These are phyloP conservation scores for Anthopleura xanthogrammica DNA, from an alignment of 92 coral and sea anemone species.

Conservation along the genomic window DNA sequence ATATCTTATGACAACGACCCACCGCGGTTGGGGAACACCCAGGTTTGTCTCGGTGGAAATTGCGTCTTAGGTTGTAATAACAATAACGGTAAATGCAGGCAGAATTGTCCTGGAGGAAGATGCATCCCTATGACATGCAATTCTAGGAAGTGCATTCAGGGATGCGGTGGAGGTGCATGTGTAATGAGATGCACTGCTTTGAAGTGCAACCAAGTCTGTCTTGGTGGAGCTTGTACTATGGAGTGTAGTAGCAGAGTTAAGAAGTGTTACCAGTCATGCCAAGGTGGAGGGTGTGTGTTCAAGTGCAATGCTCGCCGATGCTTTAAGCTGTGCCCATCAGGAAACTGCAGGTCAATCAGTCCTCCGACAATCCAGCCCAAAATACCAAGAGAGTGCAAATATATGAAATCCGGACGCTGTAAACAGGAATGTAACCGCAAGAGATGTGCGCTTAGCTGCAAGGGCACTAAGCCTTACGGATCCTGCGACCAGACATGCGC, in stretches of 20 bases:
- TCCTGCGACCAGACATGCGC: conserved; percentile 56
- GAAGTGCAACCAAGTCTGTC: conserved; percentile 59
- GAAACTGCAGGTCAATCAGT: conserved; percentile 33
- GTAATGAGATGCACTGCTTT: conserved; percentile 43
- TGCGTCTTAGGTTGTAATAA: conserved; percentile 29
- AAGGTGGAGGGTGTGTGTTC: conserved; percentile 37
- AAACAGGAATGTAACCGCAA: conserved; percentile 27
- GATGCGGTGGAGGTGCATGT: conserved; percentile 61
- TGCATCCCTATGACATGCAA: conserved; percentile 43
- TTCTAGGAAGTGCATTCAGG: conserved; percentile 53
- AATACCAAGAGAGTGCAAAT: conserved; percentile 35
- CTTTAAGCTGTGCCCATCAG: conserved; percentile 45
- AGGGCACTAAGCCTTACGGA: conserved; percentile 20
- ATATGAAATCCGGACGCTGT: conserved; percentile 26
- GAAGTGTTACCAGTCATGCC: conserved; percentile 43
- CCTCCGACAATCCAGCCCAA: conserved; percentile 29
- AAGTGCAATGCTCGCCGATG: conserved; percentile 51
- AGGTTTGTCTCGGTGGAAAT: conserved; percentile 41
- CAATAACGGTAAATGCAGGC: conserved; percentile 47
- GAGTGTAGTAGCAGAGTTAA: conserved; percentile 35
- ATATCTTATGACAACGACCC: conserved; percentile 12
- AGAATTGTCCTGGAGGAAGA: conserved; percentile 63
- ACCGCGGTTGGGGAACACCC: conserved; percentile 24
- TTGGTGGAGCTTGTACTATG: conserved; percentile 63
- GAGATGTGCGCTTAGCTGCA: conserved; percentile 44